A percentile compares a stretch with the other conserved stretches of the same genome.
Conservation (phyloP, 2,888 invertebrate species). For the Fabriciana adippe region DNA sequence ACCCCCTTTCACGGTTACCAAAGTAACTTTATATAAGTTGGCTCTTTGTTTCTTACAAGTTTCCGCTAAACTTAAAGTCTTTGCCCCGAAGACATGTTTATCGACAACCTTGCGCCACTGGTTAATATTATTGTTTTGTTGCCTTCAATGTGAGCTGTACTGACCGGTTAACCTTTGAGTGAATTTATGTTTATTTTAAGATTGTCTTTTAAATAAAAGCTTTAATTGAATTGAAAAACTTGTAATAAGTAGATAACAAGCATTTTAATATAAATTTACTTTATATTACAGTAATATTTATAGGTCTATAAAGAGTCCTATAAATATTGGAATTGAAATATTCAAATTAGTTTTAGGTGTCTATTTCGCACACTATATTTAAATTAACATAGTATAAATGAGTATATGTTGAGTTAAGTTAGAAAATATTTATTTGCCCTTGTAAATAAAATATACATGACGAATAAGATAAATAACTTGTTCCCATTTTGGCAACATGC, state of each 20-base stretch:
- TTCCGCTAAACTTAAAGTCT: slow-evolving; percentile 60
- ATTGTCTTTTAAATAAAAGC: slow-evolving; percentile 8
- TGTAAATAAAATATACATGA: slow-evolving; percentile 11
- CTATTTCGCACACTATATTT: no score
- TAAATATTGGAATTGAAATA: no score
- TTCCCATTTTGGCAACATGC: slow-evolving; percentile 23
- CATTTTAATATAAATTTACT: no score
- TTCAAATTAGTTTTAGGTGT: no score
- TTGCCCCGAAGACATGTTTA: slow-evolving; percentile 65
- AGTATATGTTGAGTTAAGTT: slow-evolving; percentile 1
- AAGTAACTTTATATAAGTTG: slow-evolving; percentile 69
- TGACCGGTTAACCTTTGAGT: slow-evolving; percentile 27
- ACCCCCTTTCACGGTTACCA: slow-evolving; percentile 54
- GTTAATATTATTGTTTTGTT: slow-evolving; percentile 38
- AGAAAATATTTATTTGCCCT: slow-evolving; percentile 7
- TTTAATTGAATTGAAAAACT: slow-evolving; percentile 1
- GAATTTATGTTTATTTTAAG: slow-evolving; percentile 20
- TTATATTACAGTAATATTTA: no score
- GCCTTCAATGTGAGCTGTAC: slow-evolving; percentile 20
- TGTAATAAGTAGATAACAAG: neutral
- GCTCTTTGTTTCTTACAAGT: slow-evolving; percentile 72
- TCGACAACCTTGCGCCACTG: slow-evolving; percentile 49
- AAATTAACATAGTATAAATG: neutral
- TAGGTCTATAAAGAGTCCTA: no score
- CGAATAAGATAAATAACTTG: slow-evolving; percentile 12